Percentiles rank a stretch among this genome's conserved stretches.
Conservation (phyloP, 2,888 invertebrate genomes). For the Alsophila aescularia region DNA sequence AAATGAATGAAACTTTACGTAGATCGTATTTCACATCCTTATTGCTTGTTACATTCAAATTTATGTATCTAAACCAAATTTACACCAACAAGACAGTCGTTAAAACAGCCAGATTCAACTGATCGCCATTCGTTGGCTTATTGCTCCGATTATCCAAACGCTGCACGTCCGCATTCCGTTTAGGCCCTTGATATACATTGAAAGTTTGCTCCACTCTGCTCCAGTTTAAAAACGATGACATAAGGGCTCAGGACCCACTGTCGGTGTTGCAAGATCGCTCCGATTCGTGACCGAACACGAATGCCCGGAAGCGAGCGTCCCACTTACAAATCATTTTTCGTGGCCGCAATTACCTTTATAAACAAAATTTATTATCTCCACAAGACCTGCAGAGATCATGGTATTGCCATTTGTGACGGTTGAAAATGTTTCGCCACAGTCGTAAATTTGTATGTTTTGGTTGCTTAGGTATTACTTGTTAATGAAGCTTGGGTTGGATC, state of each 20-base stretch:
- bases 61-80: conserved; percentile 1
- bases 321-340: conserved; percentile 68
- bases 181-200: conserved; percentile 23
- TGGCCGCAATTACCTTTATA: conserved; percentile 57
- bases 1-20: no score
- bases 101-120: conserved; percentile 6
- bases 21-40: neutral
- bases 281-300: conserved; percentile 70
- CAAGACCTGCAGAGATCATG: conserved; percentile 15
- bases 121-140: conserved; percentile 11
- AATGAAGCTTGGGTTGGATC: no score
- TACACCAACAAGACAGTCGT: conserved; percentile 3
- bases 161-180: conserved; percentile 26
- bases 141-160: conserved; percentile 25
- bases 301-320: conserved; percentile 76
- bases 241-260: conserved; percentile 52
- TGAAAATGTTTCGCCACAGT: conserved; percentile 8
- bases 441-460: neutral
- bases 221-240: conserved; percentile 59
- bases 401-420: conserved; percentile 17
- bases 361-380: conserved; percentile 41
- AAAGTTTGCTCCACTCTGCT: conserved; percentile 31
- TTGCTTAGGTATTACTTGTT: neutral
- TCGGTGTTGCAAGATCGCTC: conserved; percentile 57
- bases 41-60: neutral